Conservation (phyloP, 2,797 vertebrate genomes). For the Anguilla obscura region DNA sequence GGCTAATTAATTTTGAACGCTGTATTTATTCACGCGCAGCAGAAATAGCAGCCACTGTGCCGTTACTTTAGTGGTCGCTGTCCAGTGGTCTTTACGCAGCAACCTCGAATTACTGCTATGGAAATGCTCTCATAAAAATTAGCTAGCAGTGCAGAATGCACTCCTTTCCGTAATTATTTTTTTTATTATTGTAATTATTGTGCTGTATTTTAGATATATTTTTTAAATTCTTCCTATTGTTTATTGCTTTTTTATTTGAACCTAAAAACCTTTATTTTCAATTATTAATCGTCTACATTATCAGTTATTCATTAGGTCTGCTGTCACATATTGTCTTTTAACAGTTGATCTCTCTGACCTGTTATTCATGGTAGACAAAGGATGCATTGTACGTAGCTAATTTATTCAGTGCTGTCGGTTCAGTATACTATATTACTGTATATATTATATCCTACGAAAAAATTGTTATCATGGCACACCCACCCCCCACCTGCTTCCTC, state of each 20-base stretch:
- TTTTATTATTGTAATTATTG: not conserved
- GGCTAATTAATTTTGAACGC: not conserved
- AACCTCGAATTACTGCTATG: not conserved
- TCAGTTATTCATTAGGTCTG: not conserved
- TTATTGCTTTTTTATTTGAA: not conserved
- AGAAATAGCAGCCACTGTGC: not conserved
- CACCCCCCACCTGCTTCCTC: not conserved
- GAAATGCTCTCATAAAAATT: conserved; percentile 1
- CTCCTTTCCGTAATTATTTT: not conserved
- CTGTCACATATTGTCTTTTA: not conserved
- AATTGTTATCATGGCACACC: not conserved
- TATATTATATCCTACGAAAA: too few species aligned
- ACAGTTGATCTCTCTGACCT: not conserved
- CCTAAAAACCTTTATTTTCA: not conserved
- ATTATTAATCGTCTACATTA: not conserved
- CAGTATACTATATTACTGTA: not conserved
- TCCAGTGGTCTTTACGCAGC: not conserved
- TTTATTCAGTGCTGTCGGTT: not conserved
- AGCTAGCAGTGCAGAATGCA: not conserved
- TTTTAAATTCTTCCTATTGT: not conserved
- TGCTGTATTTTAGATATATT: not conserved
- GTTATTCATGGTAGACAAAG: not conserved
- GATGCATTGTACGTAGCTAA: not conserved
- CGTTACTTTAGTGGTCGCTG: not conserved
- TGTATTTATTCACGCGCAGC: not conserved